Percentiles rank a stretch among this genome's conserved stretches.
These are phyloP conservation scores for Horisme vitalbata DNA, from an alignment of 2,888 invertebrate genomes.

Conservation along the genomic window DNA sequence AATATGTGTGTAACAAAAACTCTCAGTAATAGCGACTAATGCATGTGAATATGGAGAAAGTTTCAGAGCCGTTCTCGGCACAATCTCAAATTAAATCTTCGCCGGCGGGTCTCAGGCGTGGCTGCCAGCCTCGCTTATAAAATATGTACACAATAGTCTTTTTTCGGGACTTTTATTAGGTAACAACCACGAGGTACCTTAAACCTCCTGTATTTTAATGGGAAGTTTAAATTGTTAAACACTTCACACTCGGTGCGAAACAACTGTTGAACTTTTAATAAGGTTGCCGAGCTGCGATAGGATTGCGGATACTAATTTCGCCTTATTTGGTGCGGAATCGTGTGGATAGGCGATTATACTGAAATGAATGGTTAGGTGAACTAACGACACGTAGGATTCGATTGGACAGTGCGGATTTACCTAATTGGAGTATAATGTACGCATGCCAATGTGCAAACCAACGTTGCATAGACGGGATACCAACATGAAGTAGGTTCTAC, in stretches of 20 bases:
- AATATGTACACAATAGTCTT: conserved; percentile 55
- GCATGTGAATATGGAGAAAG: conserved; percentile 71
- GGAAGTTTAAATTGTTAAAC: conserved; percentile 24
- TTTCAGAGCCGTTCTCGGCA: conserved; percentile 60
- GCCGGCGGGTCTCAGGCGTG: conserved; percentile 53
- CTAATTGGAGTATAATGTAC: conserved; percentile 22
- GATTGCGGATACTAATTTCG: conserved; percentile 5
- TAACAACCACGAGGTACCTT: conserved; percentile 43
- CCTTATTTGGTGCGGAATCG: background rate
- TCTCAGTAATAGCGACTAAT: conserved; percentile 65
- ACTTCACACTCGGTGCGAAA: conserved; percentile 20
- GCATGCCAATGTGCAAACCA: conserved; percentile 12
- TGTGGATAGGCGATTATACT: background rate
- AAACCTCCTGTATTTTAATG: conserved; percentile 26
- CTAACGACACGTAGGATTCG: conserved; percentile 16
- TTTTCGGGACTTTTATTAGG: conserved; percentile 51
- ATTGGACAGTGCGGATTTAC: conserved; percentile 17
- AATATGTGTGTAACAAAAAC: conserved; percentile 58
- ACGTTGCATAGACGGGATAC: conserved; percentile 16
- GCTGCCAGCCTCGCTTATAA: conserved; percentile 50
- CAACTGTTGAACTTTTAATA: conserved; percentile 16
- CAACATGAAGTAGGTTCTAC: conserved; percentile 15
- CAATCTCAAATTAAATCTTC: conserved; percentile 79
- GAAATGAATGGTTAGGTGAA: conserved; percentile 12
- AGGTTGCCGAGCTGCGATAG: background rate